Evolutionary conservation across 2,113 vertebrate species (phyloP), one percentile per base, ranked within the genome.

Genomic region (Caranx ignobilis): DNA sequence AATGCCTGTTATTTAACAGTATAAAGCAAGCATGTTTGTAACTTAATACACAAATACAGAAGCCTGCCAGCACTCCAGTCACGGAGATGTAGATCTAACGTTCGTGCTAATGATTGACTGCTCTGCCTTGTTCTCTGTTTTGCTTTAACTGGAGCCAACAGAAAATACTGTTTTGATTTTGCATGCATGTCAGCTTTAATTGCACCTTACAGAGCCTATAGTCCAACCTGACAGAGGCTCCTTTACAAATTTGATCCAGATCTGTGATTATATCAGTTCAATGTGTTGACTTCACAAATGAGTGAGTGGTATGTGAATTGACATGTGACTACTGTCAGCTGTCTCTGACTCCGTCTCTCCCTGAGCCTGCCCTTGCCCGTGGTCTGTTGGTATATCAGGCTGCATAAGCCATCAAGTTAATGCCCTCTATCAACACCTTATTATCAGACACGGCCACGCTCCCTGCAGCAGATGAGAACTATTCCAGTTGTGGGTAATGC

Each of bases 341-440:
- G 64, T 79, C 88, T 71, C 65, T 39, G 50, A 41, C 74, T 86
- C 60, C 52, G 54, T 43, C 12, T 61, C 55, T 84, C 65, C 63
- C 77, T 47, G 16, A 73, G 79, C 52, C 74, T 69, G 80, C 67
- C 77, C 64, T 86, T 85, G 84, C 88, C 71, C 78, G 84, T 73
- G 32, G 83, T 90, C 83, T 90, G 85, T 86, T 86, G 73, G 81
- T 92, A 84, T 92, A 92, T 92, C 91, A 83, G 84, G 70, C 88
- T 79, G 77, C 87, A 87, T 80, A 83, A 84, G 85, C 75, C 71
- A 79, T 86, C 67, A 75, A 83, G 81, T 79, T 93, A 91, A 92
- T 89, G 86, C 87, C 80, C 85, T 88, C 92, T 87, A 90, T 94
- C 92, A 94, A 91, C 93, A 90, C 91, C 92, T 90, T 92, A 94